A percentile compares a stretch with the other conserved stretches of the same genome.
phyloP scores from a whole-genome alignment of 2,888 invertebrate genomes.

The Scaptomyza tumidula region DNA sequence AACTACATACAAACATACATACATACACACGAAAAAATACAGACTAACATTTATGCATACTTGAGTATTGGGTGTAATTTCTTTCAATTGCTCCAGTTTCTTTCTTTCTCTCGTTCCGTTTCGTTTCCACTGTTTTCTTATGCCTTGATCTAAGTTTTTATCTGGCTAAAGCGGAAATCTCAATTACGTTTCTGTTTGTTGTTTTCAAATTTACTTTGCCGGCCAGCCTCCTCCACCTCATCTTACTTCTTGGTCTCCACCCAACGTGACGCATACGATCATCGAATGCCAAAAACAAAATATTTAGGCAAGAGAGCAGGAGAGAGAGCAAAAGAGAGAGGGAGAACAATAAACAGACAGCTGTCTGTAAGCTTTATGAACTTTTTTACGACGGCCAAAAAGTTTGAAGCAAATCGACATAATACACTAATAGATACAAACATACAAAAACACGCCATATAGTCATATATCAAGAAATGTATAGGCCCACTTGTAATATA shows the following conservation, averaged over 20 bases:
- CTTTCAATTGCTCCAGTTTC: constrained; percentile 68
- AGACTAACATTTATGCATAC: neutral
- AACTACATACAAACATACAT: neutral
- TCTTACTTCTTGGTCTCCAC: neutral
- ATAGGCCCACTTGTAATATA: constrained; percentile 38
- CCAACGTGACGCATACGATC: constrained; percentile 33
- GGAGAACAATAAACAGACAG: constrained; percentile 11
- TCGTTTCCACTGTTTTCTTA: constrained; percentile 3
- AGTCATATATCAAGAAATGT: neutral
- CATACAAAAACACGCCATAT: neutral
- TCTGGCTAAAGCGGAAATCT: constrained; percentile 69
- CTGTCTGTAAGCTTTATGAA: constrained; percentile 22
- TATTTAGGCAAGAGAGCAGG: neutral
- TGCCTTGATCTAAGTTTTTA: constrained; percentile 1
- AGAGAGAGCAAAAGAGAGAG: neutral
- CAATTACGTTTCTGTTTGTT: constrained; percentile 61
- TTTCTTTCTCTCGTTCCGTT: constrained; percentile 12
- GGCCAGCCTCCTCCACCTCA: constrained; percentile 32
- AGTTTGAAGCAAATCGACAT: constrained; percentile 18
- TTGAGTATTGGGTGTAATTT: constrained; percentile 52
- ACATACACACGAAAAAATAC: neutral
- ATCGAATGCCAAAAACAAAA: constrained; percentile 32
- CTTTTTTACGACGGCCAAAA: constrained; percentile 7
- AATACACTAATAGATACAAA: constrained; percentile 23
- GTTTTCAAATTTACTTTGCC: constrained; percentile 45